A percentile compares a stretch with the other conserved stretches of the same genome.
Evolutionary conservation across 2,113 vertebrate species (phyloP).

Genomic region (Penelope pileata): DNA sequence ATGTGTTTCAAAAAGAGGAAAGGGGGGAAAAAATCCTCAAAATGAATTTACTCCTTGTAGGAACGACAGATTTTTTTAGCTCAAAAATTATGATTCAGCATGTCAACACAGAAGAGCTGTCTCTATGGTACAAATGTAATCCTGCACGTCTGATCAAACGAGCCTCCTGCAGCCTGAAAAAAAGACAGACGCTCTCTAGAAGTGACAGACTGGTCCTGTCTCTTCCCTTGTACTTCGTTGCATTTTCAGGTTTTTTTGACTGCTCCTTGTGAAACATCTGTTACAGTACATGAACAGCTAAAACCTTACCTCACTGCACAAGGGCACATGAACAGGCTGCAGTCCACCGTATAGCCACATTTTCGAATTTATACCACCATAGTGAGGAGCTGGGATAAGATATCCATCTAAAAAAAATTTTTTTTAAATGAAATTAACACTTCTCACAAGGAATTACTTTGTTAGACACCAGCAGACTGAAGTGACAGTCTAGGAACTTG

Average conservation of each 20-base stretch:
- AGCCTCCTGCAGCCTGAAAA: neutral
- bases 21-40: neutral
- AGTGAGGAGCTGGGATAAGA: conserved; percentile 48
- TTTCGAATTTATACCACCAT: neutral
- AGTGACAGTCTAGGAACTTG: neutral
- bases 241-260: neutral
- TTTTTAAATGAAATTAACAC: neutral
- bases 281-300: neutral
- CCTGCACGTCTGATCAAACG: neutral
- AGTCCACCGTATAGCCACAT: neutral
- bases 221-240: neutral
- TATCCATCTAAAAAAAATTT: neutral
- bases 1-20: neutral
- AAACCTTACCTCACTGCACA: conserved; percentile 16
- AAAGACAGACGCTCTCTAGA: neutral
- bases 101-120: neutral
- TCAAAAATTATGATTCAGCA: neutral
- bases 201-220: neutral
- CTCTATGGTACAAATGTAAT: neutral
- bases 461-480: neutral
- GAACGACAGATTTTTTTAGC: neutral
- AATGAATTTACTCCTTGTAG: neutral
- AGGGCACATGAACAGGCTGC: conserved; percentile 1
- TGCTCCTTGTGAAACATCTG: neutral
- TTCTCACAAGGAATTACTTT: neutral